These are phyloP conservation scores for Lithophane leautieri DNA, from an alignment of 2,888 invertebrate species.

Conservation along the genomic window DNA sequence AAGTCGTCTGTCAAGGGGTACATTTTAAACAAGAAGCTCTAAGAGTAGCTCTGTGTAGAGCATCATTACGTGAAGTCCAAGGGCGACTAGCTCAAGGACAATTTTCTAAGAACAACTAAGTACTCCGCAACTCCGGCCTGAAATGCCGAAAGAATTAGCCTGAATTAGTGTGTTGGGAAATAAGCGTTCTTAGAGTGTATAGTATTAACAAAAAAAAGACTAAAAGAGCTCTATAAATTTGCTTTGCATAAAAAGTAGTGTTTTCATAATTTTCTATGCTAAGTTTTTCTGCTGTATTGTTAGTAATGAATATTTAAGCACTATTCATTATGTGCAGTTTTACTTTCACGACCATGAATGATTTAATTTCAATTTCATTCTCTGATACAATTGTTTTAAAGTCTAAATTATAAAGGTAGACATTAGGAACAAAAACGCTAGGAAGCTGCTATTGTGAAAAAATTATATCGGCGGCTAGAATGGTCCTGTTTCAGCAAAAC, in stretches of 20 bases:
- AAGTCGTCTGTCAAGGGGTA: constrained; percentile 11
- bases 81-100: constrained; percentile 49
- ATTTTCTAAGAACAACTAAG: constrained; percentile 47
- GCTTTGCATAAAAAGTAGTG: not conserved
- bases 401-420: not conserved
- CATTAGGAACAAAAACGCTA: constrained; percentile 2
- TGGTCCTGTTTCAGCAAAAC: not conserved
- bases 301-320: not conserved
- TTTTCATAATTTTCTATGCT: not conserved
- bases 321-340: not conserved
- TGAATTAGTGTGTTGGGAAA: constrained; percentile 40
- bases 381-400: not conserved
- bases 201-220: constrained; percentile 8
- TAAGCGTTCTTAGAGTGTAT: constrained; percentile 3
- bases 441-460: not conserved
- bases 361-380: not conserved
- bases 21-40: constrained; percentile 40
- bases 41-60: constrained; percentile 19
- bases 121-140: constrained; percentile 11
- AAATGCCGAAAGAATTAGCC: constrained; percentile 43
- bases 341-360: constrained; percentile 12
- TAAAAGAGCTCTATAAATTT: not conserved
- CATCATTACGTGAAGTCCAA: constrained; percentile 54
- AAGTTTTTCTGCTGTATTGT: constrained; percentile 2
- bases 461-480: not conserved